Evolutionary conservation across 2,113 vertebrate genomes (phyloP).

Genomic region (Chionis minor): DNA sequence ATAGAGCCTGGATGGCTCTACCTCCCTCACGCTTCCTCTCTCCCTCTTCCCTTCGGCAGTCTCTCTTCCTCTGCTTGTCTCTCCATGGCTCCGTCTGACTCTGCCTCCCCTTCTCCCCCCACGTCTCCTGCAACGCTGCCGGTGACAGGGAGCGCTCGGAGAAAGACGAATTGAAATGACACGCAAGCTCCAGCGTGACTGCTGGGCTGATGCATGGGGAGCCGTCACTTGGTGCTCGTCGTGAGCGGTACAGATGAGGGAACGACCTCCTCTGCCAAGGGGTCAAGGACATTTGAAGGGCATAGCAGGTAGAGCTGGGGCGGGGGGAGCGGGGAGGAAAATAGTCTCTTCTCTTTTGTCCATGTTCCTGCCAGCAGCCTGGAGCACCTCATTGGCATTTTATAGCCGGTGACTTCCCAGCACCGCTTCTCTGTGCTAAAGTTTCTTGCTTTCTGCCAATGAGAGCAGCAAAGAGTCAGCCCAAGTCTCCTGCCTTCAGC

Average conservation of each 20-base stretch:
- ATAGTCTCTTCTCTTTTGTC: neutral
- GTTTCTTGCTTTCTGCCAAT: neutral
- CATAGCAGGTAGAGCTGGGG: neutral
- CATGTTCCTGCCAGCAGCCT: neutral
- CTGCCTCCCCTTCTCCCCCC: neutral
- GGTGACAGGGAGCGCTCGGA: constrained; percentile 53
- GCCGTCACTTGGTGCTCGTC: neutral
- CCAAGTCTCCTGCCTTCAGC: neutral
- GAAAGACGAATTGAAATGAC: constrained; percentile 76
- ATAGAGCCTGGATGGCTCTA: neutral
- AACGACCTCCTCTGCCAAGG: constrained; percentile 12
- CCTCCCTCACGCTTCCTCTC: neutral
- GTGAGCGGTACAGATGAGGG: constrained; percentile 54
- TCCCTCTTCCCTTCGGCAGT: neutral
- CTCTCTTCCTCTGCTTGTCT: neutral
- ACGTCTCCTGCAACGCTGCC: neutral
- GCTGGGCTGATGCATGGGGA: constrained; percentile 71
- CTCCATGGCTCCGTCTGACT: neutral
- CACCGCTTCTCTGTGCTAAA: fast-evolving
- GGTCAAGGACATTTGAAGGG: constrained; percentile 66
- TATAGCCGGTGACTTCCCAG: neutral
- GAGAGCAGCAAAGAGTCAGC: neutral
- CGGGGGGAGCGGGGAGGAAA: neutral
- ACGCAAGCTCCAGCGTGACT: constrained; percentile 55
- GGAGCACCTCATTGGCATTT: fast-evolving